A percentile compares a stretch with the other conserved stretches of the same genome.
Conservation (phyloP, 1,140 invertebrate species). For the Caenorhabditis elegans region WBcel235 BX284604.4:8048001-8048500, state of each 20-base stretch:
- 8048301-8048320: neutral
- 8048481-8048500: no score
- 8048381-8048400: constrained; percentile 28
- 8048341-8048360: constrained; percentile 17
- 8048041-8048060: no score
- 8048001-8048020: no score
- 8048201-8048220: neutral
- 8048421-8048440: no score
- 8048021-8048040: no score
- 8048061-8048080: no score
- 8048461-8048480: no score
- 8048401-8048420: no score
- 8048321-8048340: neutral
- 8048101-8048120: no score
- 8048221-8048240: constrained; percentile 22
- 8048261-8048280: neutral
- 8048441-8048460: no score
- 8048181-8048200: neutral
- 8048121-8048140: no score
- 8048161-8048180: constrained; percentile 10
- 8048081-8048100: no score
- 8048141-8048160: constrained; percentile 2
- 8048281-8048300: constrained; percentile 29
- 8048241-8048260: neutral
- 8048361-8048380: constrained; percentile 21